These are phyloP conservation scores for Diacarnus erythraeanus DNA, from an alignment of 37 sponge, comb jelly and placozoan species.

Conservation along the genomic window DNA sequence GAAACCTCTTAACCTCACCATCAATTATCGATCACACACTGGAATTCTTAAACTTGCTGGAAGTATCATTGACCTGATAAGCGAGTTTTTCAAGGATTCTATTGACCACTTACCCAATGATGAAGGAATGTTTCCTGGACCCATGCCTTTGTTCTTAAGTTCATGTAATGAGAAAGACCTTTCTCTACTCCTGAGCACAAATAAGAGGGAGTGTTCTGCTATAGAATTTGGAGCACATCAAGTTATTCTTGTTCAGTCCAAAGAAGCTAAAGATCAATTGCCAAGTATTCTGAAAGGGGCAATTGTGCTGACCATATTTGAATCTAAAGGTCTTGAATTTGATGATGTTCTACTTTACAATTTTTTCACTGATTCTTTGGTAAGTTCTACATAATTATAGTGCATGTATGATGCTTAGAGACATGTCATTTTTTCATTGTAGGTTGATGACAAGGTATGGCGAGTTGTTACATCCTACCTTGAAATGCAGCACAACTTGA, in stretches of 20 bases:
- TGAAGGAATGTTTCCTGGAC: conserved; percentile 79
- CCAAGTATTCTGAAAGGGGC: conserved; percentile 62
- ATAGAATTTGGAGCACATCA: conserved; percentile 94
- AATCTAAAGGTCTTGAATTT: conserved; percentile 89
- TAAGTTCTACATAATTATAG: conserved; percentile 20
- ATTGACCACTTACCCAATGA: conserved; percentile 68
- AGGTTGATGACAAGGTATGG: conserved; percentile 72
- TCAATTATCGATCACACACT: conserved; percentile 84
- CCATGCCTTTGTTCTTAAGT: conserved; percentile 66
- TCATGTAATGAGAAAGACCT: conserved; percentile 58
- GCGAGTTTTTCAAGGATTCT: conserved; percentile 60
- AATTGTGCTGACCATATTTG: conserved; percentile 83
- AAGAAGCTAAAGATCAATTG: conserved; percentile 57
- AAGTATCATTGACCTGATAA: conserved; percentile 68
- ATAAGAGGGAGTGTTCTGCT: conserved; percentile 62
- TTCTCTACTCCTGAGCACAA: conserved; percentile 74
- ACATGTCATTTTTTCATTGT: background rate
- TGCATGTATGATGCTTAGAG: background rate
- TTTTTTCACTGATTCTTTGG: conserved; percentile 84
- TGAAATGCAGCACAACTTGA: background rate
- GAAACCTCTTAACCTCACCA: conserved; percentile 32
- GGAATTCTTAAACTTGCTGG: conserved; percentile 79
- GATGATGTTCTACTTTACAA: conserved; percentile 91
- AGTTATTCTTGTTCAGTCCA: conserved; percentile 79
- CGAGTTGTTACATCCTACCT: conserved; percentile 58